phyloP scores from a whole-genome alignment of 2,797 vertebrate genomes.

The Lepilemur ruficaudatus region DNA sequence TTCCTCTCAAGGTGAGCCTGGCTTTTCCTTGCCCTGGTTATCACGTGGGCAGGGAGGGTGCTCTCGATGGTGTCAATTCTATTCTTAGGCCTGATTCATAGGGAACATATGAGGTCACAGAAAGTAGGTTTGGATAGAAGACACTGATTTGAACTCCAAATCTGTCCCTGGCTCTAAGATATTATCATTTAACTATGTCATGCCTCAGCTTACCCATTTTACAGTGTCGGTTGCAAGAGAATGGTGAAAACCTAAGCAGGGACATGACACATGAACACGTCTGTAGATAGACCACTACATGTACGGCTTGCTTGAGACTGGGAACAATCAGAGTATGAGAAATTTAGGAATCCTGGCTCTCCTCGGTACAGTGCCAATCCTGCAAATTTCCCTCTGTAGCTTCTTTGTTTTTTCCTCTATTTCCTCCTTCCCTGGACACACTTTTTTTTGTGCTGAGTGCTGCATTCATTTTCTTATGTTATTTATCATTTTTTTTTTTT shows the following conservation, averaged over 20 bases:
- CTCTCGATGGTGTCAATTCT: background rate
- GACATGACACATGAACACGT: background rate
- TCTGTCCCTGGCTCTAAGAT: background rate
- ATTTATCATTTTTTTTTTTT: background rate
- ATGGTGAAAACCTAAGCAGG: background rate
- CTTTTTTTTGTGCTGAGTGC: background rate
- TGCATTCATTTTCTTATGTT: background rate
- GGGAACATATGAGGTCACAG: constrained; percentile 26
- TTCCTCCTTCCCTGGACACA: background rate
- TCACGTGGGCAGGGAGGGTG: constrained; percentile 10
- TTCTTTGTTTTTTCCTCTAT: background rate
- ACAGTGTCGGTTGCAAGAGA: background rate
- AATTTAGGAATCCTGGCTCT: background rate
- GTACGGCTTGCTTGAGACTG: background rate
- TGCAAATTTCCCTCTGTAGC: background rate
- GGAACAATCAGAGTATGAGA: background rate
- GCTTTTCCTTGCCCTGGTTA: background rate
- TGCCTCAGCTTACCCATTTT: background rate
- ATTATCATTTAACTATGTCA: background rate
- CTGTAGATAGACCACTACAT: background rate
- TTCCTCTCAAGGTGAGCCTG: constrained; percentile 54
- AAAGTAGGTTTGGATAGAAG: constrained; percentile 30
- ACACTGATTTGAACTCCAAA: background rate
- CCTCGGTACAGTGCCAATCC: background rate
- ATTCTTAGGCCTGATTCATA: constrained; percentile 62